Evolutionary conservation across 2,113 vertebrate species (phyloP).

Genomic region (Dissostichus mawsoni): DNA sequence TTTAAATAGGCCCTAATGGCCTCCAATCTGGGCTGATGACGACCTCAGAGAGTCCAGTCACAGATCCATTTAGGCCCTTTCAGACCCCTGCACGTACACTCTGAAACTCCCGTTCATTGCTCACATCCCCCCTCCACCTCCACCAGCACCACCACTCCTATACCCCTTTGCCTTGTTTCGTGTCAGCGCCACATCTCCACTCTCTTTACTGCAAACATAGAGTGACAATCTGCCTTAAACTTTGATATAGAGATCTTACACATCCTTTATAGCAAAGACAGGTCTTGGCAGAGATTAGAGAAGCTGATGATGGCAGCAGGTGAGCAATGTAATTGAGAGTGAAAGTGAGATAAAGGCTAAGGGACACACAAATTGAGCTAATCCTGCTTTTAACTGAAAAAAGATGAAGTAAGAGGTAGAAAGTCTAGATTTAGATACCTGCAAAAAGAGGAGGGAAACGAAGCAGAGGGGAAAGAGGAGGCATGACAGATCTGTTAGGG

Average conservation of each 20-base stretch:
- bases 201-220: conserved; percentile 27
- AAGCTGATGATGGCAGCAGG: conserved; percentile 25
- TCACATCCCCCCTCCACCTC: conserved; percentile 22
- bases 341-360: conserved; percentile 21
- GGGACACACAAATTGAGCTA: conserved; percentile 39
- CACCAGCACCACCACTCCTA: conserved; percentile 2
- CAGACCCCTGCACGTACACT: conserved; percentile 75
- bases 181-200: conserved; percentile 46
- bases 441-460: conserved; percentile 14
- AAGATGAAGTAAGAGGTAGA: conserved; percentile 26
- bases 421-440: conserved; percentile 39
- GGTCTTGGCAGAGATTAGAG: conserved; percentile 18
- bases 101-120: conserved; percentile 61
- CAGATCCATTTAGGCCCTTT: conserved; percentile 83
- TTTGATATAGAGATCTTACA: neutral
- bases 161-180: conserved; percentile 36
- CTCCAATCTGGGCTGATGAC: conserved; percentile 83
- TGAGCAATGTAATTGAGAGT: conserved; percentile 32
- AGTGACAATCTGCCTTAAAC: conserved; percentile 27
- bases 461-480: conserved; percentile 27
- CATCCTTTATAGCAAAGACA: neutral
- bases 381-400: conserved; percentile 53
- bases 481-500: conserved; percentile 69
- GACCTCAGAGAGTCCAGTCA: conserved; percentile 80
- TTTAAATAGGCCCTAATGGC: conserved; percentile 86